phyloP scores from a whole-genome alignment of 2,888 invertebrate species.

The Dromius quadrimaculatus region DNA sequence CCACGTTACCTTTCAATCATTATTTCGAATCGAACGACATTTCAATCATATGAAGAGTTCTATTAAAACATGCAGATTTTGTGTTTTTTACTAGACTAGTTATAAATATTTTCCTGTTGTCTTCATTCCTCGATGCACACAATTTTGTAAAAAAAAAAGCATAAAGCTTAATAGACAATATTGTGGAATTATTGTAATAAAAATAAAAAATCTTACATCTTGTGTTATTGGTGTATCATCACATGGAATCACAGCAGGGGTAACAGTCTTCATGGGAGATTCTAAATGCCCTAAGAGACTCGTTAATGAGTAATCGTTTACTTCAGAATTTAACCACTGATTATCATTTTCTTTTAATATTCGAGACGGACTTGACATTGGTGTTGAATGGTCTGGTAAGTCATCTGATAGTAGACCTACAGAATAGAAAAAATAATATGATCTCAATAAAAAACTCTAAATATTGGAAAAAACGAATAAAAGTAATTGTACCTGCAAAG shows the following conservation, averaged over 20 bases:
- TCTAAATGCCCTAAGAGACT: conserved; percentile 87
- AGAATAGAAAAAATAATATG: conserved; percentile 24
- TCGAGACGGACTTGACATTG: conserved; percentile 73
- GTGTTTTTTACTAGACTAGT: too few species aligned
- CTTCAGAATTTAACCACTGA: conserved; percentile 81
- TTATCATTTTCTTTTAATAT: conserved; percentile 76
- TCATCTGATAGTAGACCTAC: conserved; percentile 59
- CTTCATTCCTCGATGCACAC: too few species aligned
- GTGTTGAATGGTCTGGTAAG: conserved; percentile 57
- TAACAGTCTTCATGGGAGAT: conserved; percentile 71
- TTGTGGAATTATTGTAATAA: too few species aligned
- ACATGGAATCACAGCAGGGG: conserved; percentile 59
- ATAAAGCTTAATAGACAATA: too few species aligned
- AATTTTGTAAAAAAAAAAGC: too few species aligned
- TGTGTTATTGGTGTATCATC: conserved; percentile 69
- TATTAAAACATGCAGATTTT: too few species aligned
- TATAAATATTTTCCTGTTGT: too few species aligned
- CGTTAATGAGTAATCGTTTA: conserved; percentile 87
- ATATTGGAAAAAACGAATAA: not conserved
- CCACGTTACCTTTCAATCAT: too few species aligned
- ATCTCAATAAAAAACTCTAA: not conserved
- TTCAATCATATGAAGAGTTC: too few species aligned
- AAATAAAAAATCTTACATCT: conserved; percentile 67
- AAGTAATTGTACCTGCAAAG: conserved; percentile 57
- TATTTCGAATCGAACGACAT: too few species aligned